Percentiles rank a stretch among this genome's conserved stretches.
phyloP scores from a whole-genome alignment of 2,888 invertebrate species.

The Gymnoscelis rufifasciata region DNA sequence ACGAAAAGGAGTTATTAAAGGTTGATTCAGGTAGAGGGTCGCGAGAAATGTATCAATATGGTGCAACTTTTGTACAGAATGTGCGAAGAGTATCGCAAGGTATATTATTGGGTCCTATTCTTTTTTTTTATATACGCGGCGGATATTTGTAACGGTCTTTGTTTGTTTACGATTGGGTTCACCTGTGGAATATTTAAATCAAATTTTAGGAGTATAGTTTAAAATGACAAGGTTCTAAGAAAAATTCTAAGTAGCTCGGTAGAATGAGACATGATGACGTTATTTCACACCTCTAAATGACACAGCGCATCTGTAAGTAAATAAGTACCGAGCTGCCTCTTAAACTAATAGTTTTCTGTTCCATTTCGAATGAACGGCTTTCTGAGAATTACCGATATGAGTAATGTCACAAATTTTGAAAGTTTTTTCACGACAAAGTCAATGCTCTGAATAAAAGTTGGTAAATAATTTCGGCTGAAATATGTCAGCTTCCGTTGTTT shows the following conservation, averaged over 20 bases:
- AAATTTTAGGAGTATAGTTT: background rate
- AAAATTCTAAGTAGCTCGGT: too few species aligned
- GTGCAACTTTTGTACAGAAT: slow-evolving; percentile 73
- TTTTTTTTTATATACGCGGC: slow-evolving; percentile 44
- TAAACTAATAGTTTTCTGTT: background rate
- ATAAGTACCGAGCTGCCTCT: background rate
- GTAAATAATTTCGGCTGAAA: too few species aligned
- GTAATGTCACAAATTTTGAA: background rate
- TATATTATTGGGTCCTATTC: slow-evolving; percentile 47
- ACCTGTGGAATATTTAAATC: slow-evolving; percentile 20
- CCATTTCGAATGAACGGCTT: background rate
- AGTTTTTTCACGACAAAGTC: background rate
- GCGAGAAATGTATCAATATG: slow-evolving; percentile 72
- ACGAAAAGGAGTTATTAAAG: slow-evolving; percentile 49
- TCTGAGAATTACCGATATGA: background rate
- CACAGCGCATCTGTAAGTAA: background rate
- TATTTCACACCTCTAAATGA: background rate
- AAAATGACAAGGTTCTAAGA: too few species aligned
- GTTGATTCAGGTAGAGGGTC: slow-evolving; percentile 66
- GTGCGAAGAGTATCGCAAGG: slow-evolving; percentile 74
- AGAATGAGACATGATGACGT: too few species aligned
- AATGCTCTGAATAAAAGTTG: too few species aligned
- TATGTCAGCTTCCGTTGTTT: too few species aligned
- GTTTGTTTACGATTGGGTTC: slow-evolving; percentile 23
- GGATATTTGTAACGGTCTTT: slow-evolving; percentile 26